A percentile compares a stretch with the other conserved stretches of the same genome.
These are phyloP conservation scores for Conus betulinus DNA, from an alignment of 1,140 invertebrate species.

Conservation along the genomic window DNA sequence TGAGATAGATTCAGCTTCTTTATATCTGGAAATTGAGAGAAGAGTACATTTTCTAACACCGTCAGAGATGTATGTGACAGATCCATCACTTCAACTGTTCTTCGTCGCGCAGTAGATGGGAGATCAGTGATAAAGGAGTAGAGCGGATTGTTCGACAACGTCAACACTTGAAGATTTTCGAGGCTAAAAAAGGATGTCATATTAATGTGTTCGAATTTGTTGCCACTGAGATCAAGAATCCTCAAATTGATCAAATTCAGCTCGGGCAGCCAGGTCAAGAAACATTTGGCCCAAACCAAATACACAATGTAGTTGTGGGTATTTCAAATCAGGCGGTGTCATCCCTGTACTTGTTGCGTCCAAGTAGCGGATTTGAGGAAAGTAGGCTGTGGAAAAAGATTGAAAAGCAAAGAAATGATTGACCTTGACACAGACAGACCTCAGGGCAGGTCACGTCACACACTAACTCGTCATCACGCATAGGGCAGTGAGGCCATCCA, in stretches of 20 bases:
- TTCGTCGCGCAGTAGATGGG: neutral
- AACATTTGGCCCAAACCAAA: neutral
- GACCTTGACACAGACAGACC: constrained; percentile 38
- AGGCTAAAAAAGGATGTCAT: neutral
- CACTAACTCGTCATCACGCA: constrained; percentile 35
- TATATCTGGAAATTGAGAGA: neutral
- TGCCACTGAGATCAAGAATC: neutral
- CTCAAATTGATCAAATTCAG: neutral
- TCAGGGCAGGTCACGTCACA: constrained; percentile 41
- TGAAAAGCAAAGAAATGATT: neutral
- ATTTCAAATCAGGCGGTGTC: neutral
- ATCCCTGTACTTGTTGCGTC: neutral
- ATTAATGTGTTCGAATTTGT: neutral
- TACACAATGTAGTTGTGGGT: neutral
- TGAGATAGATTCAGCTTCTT: neutral
- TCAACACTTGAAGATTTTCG: neutral
- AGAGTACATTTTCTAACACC: neutral
- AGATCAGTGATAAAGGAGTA: neutral
- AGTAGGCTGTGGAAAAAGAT: neutral
- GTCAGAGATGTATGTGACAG: neutral
- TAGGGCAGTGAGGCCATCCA: constrained; percentile 30
- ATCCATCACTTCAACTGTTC: neutral
- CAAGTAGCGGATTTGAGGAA: neutral
- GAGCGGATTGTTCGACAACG: neutral
- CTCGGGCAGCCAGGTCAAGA: neutral